Percentiles rank a stretch among this genome's conserved stretches.
Conservation (phyloP, 2,113 vertebrate species). For the Canis aureus region DNA sequence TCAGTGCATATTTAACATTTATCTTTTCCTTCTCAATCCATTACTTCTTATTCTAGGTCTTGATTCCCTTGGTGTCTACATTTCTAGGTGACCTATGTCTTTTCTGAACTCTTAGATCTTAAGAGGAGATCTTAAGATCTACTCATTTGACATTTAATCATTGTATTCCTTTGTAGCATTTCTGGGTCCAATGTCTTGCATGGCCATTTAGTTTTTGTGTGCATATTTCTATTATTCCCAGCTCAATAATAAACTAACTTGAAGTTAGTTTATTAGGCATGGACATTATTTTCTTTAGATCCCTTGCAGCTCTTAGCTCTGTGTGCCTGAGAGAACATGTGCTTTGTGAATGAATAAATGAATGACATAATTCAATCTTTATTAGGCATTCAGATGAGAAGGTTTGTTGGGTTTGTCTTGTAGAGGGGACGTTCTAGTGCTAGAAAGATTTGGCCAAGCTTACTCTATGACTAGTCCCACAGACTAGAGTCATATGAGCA, state of each 20-base stretch:
- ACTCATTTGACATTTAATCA: background rate
- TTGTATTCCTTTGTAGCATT: background rate
- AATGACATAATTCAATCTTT: background rate
- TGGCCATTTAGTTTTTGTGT: background rate
- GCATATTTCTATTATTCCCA: background rate
- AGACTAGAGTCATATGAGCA: background rate
- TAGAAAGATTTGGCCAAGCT: background rate
- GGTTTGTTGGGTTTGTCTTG: background rate
- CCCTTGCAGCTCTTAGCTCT: background rate
- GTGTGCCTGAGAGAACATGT: background rate
- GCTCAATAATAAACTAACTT: background rate
- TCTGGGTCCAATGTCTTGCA: background rate
- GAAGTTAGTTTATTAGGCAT: background rate
- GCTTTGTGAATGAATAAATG: background rate
- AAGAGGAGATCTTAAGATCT: background rate
- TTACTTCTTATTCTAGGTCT: background rate
- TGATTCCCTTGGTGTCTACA: background rate
- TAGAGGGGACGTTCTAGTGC: background rate
- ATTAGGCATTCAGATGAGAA: background rate
- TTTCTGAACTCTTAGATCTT: background rate
- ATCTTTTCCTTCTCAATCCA: background rate
- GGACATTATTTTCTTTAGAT: background rate
- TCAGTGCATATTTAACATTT: background rate
- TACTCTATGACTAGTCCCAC: background rate
- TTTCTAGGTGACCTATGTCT: background rate